Conservation (phyloP, 2,797 vertebrate species). For the Pseudochromis fuscus region DNA sequence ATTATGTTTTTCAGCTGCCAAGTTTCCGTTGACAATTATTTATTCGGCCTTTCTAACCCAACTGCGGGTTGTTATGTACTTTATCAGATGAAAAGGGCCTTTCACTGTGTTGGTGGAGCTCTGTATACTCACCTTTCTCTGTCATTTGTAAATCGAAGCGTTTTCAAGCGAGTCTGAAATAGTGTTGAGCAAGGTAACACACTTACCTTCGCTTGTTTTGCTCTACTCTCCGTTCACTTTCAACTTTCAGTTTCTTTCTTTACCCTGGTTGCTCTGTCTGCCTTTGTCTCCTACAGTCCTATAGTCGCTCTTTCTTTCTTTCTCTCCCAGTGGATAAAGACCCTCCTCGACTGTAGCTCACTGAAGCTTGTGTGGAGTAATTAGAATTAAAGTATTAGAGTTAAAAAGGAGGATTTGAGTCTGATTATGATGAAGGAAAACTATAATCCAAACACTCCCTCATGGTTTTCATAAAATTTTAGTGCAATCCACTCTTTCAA, state of each 20-base stretch:
- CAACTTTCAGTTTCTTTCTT: conserved; percentile 19
- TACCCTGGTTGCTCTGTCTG: conserved; percentile 27
- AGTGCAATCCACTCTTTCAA: conserved; percentile 44
- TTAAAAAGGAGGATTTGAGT: conserved; percentile 77
- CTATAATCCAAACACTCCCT: conserved; percentile 71
- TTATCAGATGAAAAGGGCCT: conserved; percentile 16
- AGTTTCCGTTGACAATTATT: neutral
- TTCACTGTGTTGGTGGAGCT: neutral
- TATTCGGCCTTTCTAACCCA: neutral
- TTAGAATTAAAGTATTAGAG: conserved; percentile 82
- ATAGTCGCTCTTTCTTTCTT: conserved; percentile 18
- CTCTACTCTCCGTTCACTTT: conserved; percentile 27
- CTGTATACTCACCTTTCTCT: conserved; percentile 9
- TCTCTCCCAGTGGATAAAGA: conserved; percentile 62
- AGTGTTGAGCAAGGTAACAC: conserved; percentile 83
- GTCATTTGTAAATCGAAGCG: conserved; percentile 62
- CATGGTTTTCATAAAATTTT: conserved; percentile 49
- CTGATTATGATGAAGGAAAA: conserved; percentile 75
- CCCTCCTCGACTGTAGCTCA: conserved; percentile 63
- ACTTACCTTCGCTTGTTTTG: conserved; percentile 5
- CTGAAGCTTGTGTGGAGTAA: conserved; percentile 74
- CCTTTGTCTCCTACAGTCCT: conserved; percentile 53
- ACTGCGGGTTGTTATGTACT: no score
- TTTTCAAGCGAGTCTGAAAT: conserved; percentile 76
- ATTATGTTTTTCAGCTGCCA: no score